Base-by-base conservation (phyloP, 2,888 invertebrate species). In the Latheticus oryzae region DNA sequence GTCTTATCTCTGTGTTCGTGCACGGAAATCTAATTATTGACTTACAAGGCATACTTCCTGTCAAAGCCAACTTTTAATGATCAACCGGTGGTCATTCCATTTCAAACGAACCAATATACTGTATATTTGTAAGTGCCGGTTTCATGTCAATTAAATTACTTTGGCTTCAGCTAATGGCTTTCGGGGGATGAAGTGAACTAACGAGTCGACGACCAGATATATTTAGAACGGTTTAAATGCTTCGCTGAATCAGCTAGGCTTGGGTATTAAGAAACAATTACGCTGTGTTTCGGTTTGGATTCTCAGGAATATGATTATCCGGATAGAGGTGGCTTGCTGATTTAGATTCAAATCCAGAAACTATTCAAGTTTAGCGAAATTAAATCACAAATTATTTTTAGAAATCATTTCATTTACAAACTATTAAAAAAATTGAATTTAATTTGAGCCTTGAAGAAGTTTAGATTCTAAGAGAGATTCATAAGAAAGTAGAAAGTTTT, bases 11-110 rank as follows among this genome's bases (percentile, higher is more conserved):
- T 13, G 23, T 37, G 37, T 37, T 38, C 60, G 53, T 54, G 59
- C 43, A 45, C 19, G 9, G 50, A 59, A 55, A 63, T 58, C 62
- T 65, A 65, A 65, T 65, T 65, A 65, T 59, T 57, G 60, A 60
- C 53, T 40, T 35, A 37, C 56, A 40, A 9, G 23, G 40, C 24
- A 13, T 5, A 28, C 7, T 42, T 23, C 17, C 37, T 37, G 45
- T 45, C 45, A 45, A 53, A 53, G 13, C 15, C 28, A 9, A 48
- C 26, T 48, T 48, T 48, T 48, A 35, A 37, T 48, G 48, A 48
- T 37, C 37, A 37, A 48, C 48, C 35, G 16, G 48, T 26, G 26
- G 35, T 24, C 35, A 30, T 30, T 45, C 19, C 30, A 30, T 7
- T 15, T 11, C 17, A 17, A 9, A 7, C 17, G 45, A 45, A 17